Evolutionary conservation across 2,113 vertebrate genomes (phyloP).

Genomic region (Aix galericulata): DNA sequence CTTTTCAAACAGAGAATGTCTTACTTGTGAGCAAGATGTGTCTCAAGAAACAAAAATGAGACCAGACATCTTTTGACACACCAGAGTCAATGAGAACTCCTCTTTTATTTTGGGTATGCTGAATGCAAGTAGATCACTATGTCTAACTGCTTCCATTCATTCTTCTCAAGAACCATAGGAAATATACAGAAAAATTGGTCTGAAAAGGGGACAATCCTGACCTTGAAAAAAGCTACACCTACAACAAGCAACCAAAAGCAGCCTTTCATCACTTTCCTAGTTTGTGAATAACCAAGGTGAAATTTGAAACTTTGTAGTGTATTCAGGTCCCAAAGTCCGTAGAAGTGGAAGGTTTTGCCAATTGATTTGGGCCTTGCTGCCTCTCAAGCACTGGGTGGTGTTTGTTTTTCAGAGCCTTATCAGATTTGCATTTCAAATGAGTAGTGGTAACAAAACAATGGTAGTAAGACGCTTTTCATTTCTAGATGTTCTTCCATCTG

Average conservation of each 20-base stretch:
- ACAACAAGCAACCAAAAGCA: not conserved
- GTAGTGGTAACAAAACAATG: not conserved
- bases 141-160: not conserved
- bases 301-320: not conserved
- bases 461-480: not conserved
- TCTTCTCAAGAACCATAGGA: not conserved
- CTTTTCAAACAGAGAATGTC: not conserved
- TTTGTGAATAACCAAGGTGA: not conserved
- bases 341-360: not conserved
- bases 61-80: not conserved
- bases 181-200: not conserved
- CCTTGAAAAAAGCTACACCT: rapidly evolving
- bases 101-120: not conserved
- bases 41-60: not conserved
- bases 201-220: not conserved
- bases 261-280: not conserved
- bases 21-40: rapidly evolving
- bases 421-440: not conserved
- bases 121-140: not conserved
- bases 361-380: not conserved
- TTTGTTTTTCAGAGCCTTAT: slow-evolving; percentile 1
- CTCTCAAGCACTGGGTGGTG: not conserved
- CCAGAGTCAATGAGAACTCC: not conserved
- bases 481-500: not conserved
- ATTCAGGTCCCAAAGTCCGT: not conserved